phyloP scores from a whole-genome alignment of 2,888 invertebrate species.

The Heterodera filipjevi region DNA sequence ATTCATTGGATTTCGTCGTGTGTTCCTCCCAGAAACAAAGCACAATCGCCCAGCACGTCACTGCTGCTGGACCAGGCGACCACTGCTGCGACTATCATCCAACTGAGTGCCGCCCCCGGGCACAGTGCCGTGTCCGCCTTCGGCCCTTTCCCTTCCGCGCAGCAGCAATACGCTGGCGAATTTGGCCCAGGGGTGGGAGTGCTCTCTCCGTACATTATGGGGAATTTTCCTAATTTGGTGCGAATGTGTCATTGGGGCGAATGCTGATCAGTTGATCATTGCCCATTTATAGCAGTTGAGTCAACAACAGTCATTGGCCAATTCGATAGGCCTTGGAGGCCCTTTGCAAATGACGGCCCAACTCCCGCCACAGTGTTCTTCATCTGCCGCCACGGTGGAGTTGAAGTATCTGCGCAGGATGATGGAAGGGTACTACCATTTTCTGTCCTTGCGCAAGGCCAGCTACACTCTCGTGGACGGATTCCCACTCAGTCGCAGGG shows the following conservation, averaged over 20 bases:
- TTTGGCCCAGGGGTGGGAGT: not conserved
- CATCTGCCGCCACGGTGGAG: slow-evolving; percentile 18
- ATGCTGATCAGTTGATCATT: not conserved
- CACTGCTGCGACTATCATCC: slow-evolving; percentile 23
- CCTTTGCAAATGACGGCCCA: slow-evolving; percentile 22
- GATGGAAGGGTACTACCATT: slow-evolving; percentile 55
- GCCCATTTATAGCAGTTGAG: slow-evolving; percentile 33
- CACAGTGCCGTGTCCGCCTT: slow-evolving; percentile 5
- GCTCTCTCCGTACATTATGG: slow-evolving; percentile 31
- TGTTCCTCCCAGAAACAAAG: not conserved
- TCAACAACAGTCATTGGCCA: not conserved
- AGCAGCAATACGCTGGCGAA: slow-evolving; percentile 1
- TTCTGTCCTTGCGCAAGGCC: slow-evolving; percentile 54
- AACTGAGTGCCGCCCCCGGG: slow-evolving; percentile 10
- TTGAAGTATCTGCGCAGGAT: slow-evolving; percentile 42
- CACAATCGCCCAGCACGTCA: not conserved
- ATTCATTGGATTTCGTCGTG: too few relatives aligned
- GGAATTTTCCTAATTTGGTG: slow-evolving; percentile 36
- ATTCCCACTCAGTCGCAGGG: slow-evolving; percentile 26
- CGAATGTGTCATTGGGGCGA: not conserved
- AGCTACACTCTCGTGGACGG: slow-evolving; percentile 52
- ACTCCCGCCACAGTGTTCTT: slow-evolving; percentile 3
- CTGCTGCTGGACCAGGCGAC: slow-evolving; percentile 9
- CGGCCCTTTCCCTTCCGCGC: not conserved
- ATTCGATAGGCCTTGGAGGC: not conserved